Evolutionary conservation across 2,113 vertebrate genomes (phyloP), one percentile per base, ranked within the genome.

Genomic region (pig (Sus scrofa)): DNA sequence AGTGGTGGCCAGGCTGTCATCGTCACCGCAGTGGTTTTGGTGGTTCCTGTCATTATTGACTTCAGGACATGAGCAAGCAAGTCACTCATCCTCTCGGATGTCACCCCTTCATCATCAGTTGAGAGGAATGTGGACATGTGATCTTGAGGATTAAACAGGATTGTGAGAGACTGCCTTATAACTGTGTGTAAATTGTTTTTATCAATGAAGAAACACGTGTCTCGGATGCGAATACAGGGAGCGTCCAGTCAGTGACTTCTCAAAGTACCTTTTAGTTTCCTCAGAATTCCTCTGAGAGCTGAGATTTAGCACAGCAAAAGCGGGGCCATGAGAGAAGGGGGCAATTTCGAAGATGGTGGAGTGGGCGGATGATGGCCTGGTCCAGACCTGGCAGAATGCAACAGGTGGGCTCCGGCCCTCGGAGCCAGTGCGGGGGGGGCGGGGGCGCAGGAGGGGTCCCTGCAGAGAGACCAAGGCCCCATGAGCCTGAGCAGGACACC

Each of bases 61-160:
- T 86, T 63, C 6, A 26, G 18, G 71, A 39, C 37, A 10, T 78
- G 22, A 77, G 84, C 39, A 1, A 68, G 68, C 27, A 67, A 68
- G 20, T 86, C 52, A 58, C 12, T 39, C 75, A 54, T 0, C 37
- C 37, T 90, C 75, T 87, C 0, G 0, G 39, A 34, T 7, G 24
- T 94, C 44, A 71, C 10, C 19, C 32, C 34, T 15, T 77, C 8
- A 1, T 39, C 18, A 18, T 30, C 87, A 92, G 73, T 26, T 27
- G n/a, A 75, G 77, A 93, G 15, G 14, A 19, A 16, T 52, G 24
- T 50, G n/a, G 37, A n/a, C 65, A 34, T 63, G 54, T 90, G 67
- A 70, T 75, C 91, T 86, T 63, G 71, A 91, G 82, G 91, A 34
- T 71, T 71, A 44, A n/a, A 50, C 32, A 26, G 30, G 62, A 52